These are phyloP conservation scores for Pyrrhosoma nymphula DNA, from an alignment of 2,888 invertebrate species.

Conservation along the genomic window DNA sequence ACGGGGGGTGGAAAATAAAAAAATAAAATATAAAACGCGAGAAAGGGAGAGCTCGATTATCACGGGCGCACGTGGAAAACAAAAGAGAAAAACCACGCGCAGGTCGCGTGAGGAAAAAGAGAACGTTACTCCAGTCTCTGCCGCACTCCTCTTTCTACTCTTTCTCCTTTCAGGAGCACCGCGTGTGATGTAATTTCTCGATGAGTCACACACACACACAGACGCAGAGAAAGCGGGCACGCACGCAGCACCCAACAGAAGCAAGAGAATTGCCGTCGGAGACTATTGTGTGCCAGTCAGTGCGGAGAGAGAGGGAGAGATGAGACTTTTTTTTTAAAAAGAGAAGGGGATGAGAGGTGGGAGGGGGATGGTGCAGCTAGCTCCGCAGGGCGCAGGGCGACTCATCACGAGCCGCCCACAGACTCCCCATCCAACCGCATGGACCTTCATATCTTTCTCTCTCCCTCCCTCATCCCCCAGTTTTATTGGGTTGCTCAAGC, in stretches of 20 bases:
- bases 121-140: background rate
- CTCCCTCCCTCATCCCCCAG: background rate
- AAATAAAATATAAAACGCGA: background rate
- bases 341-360: background rate
- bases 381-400: background rate
- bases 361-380: background rate
- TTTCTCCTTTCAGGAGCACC: background rate
- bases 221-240: no score
- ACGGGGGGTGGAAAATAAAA: background rate
- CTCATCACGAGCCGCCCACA: background rate
- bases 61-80: no score
- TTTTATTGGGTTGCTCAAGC: background rate
- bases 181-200: conserved; percentile 58
- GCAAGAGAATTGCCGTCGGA: conserved; percentile 18
- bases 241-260: no score
- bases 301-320: background rate
- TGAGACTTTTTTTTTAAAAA: background rate
- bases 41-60: conserved; percentile 3
- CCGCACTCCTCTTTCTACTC: background rate
- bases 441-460: no score
- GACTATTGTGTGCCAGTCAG: background rate
- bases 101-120: background rate
- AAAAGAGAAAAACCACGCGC: no score
- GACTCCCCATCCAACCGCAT: background rate
- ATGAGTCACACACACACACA: conserved; percentile 47